Evolutionary conservation across 2,113 vertebrate genomes (phyloP), one percentile per base, ranked within the genome.

Genomic region (Terrapene triunguis): DNA sequence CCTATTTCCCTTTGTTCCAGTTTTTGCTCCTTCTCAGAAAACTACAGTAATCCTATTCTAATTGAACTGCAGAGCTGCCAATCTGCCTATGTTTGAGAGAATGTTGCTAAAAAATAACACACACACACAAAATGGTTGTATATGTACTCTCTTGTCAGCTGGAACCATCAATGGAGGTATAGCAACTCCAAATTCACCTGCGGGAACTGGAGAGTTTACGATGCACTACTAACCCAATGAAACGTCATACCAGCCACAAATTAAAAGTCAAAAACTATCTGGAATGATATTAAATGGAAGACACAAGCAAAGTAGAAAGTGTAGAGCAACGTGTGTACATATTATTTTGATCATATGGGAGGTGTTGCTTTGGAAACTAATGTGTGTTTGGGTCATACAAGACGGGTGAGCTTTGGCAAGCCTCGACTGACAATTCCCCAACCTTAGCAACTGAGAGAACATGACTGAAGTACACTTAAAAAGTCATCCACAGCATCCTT

Each of bases 51-150:
- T 3, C 8, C 38, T 38, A 25, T n/a, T n/a, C 21, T 44, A 72
- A 22, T 80, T 29, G 0, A 0, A 25, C 6, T 12, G 42, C 74
- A 86, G 78, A 88, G 38, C 24, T 14, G 5, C 35, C 35, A 24
- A 78, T 4, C 55, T 89, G 38, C 83, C 65, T 1, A 7, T n/a
- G 29, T 44, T 42, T 93, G 74, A 65, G 84, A 47, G 24, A 90
- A 22, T 0, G 3, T 1, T 91, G 79, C 79, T 94, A 57, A 90
- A 90, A 65, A 51, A 3, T n/a, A 76, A 83, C 53, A 2, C 59
- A 14, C 24, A 85, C 50, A 2, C 54, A 19, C 55, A 65, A 2
- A 2, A 11, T 76, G 42, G 72, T 53, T 81, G 42, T 50, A 1
- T 1, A 74, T 1, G 2, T 42, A 54, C 84, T 83, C 92, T 81